Conservation (phyloP, 2,888 invertebrate species). For the Brenthis daphne region DNA sequence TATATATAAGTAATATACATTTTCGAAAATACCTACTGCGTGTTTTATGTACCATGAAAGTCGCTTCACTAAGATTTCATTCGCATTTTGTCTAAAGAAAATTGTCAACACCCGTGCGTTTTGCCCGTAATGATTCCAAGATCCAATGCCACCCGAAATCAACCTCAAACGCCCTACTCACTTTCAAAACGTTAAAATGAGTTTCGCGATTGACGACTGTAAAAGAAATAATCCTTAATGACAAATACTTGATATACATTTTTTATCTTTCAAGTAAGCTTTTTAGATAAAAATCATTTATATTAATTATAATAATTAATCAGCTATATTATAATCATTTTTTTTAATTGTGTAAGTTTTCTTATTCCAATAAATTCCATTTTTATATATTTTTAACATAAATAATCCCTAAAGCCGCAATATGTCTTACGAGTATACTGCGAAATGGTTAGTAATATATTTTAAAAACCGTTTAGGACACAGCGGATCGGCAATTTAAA, state of each 20-base stretch:
- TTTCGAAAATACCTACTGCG: no score
- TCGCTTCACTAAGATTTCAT: no score
- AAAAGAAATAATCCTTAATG: constrained; percentile 1
- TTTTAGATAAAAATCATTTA: no score
- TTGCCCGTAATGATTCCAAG: background rate
- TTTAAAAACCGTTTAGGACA: no score
- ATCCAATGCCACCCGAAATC: constrained; percentile 5
- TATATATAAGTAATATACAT: background rate
- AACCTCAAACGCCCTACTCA: background rate
- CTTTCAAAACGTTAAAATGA: constrained; percentile 1
- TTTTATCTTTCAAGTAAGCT: background rate
- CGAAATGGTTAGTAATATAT: no score
- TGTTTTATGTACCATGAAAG: no score
- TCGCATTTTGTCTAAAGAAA: background rate
- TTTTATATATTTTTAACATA: no score
- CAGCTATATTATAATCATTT: background rate
- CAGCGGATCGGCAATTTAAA: background rate
- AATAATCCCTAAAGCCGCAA: no score
- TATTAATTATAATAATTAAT: no score
- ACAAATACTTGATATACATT: background rate
- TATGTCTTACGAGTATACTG: no score
- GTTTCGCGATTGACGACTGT: background rate
- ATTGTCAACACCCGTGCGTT: background rate
- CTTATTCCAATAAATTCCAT: no score
- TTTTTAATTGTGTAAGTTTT: no score